Conservation (phyloP, 2,113 vertebrate genomes). For the Gymnarchus niloticus region DNA sequence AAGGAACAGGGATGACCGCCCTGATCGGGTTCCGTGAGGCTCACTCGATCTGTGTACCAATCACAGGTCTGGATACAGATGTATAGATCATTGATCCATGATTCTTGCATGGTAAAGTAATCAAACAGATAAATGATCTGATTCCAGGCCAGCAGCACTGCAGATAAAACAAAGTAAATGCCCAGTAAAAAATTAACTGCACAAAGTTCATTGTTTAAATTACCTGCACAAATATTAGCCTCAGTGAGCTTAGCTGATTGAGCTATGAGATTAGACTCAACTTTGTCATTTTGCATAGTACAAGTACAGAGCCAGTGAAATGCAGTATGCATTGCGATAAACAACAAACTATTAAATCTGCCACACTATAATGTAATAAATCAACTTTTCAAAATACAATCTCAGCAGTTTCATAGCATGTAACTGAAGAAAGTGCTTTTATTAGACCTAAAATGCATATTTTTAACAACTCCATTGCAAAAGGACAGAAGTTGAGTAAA, state of each 20-base stretch:
- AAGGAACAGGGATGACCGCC: not conserved
- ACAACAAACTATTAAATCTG: not conserved
- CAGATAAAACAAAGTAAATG: not conserved
- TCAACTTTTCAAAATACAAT: not conserved
- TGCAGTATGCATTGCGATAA: not conserved
- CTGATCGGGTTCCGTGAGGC: too few relatives aligned
- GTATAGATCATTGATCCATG: not conserved
- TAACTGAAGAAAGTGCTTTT: not conserved
- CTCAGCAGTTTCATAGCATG: not conserved
- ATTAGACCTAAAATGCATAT: not conserved
- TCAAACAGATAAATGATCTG: not conserved
- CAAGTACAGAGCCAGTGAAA: too few relatives aligned
- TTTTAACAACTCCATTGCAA: not conserved
- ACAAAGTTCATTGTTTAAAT: not conserved
- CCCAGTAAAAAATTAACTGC: not conserved
- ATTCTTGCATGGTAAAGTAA: not conserved
- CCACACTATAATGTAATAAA: not conserved
- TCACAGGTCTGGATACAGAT: too few relatives aligned
- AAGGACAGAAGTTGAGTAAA: not conserved
- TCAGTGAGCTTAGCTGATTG: not conserved
- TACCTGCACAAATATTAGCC: not conserved
- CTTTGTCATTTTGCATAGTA: too few relatives aligned
- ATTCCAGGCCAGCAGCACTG: not conserved
- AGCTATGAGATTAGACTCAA: too few relatives aligned
- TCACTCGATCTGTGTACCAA: not conserved